A percentile compares a stretch with the other conserved stretches of the same genome.
These are phyloP conservation scores for Hippocampus guttulatus DNA, from an alignment of 2,113 vertebrate genomes.

Conservation along the genomic window DNA sequence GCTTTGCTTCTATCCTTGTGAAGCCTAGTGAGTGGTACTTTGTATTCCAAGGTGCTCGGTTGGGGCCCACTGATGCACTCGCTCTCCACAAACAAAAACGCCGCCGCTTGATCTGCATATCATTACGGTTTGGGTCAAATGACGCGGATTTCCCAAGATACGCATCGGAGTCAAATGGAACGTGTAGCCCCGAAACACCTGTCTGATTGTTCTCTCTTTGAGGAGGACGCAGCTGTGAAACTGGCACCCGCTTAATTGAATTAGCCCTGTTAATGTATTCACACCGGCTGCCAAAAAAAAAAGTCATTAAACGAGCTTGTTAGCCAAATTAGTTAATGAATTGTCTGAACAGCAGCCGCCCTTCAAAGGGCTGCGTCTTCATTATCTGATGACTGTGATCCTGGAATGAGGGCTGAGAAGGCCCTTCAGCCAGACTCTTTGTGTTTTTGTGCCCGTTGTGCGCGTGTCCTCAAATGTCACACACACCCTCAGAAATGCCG, in stretches of 20 bases:
- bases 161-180: conserved; percentile 60
- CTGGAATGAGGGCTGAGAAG: conserved; percentile 62
- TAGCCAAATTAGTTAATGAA: conserved; percentile 82
- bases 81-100: conserved; percentile 19
- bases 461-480: conserved; percentile 19
- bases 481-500: conserved; percentile 10
- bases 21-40: conserved; percentile 54
- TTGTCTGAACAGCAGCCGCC: conserved; percentile 71
- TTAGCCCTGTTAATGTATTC: conserved; percentile 78
- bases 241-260: conserved; percentile 80
- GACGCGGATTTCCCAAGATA: conserved; percentile 66
- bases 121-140: conserved; percentile 62
- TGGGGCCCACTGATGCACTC: conserved; percentile 44
- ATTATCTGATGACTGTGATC: conserved; percentile 76
- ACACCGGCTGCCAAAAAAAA: conserved; percentile 72
- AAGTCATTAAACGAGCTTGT: conserved; percentile 74
- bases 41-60: conserved; percentile 53
- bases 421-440: conserved; percentile 47
- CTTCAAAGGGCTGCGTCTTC: conserved; percentile 70
- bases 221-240: conserved; percentile 72
- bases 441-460: conserved; percentile 8
- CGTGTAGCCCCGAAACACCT: conserved; percentile 62
- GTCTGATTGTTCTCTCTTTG: conserved; percentile 51
- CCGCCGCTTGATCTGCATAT: conserved; percentile 65
- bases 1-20: conserved; percentile 47